phyloP scores from a whole-genome alignment of 2,113 vertebrate species.

The Cyphomyrus plagiostoma region DNA sequence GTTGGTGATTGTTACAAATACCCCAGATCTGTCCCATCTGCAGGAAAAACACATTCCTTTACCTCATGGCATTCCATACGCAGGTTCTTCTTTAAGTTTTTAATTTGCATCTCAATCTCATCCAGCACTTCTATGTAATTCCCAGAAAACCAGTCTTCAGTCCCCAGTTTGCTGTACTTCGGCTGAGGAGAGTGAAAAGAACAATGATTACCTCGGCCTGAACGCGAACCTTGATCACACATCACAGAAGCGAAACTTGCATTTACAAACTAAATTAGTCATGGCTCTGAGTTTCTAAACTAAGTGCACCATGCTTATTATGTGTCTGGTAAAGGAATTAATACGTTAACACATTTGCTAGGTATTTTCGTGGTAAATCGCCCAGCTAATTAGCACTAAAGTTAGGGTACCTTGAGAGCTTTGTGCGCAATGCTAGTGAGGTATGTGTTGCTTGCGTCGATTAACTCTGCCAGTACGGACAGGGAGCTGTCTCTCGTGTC shows the following conservation, averaged over 20 bases:
- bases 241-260: background rate
- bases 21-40: background rate
- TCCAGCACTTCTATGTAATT: constrained; percentile 53
- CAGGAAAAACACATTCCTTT: background rate
- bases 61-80: constrained; percentile 45
- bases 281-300: background rate
- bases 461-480: constrained; percentile 52
- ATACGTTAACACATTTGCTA: background rate
- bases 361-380: background rate
- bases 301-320: background rate
- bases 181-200: constrained; percentile 39
- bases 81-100: constrained; percentile 45
- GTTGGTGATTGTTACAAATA: background rate
- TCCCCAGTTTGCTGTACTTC: constrained; percentile 67
- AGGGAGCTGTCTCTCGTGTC: constrained; percentile 33
- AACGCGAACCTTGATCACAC: background rate
- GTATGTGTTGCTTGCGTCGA: constrained; percentile 40
- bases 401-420: constrained; percentile 62
- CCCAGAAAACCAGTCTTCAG: constrained; percentile 63
- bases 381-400: background rate
- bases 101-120: constrained; percentile 39
- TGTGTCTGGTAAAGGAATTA: background rate
- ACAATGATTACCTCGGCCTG: background rate
- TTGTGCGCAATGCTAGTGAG: constrained; percentile 61
- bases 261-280: background rate